These are phyloP conservation scores for Catonia carolina DNA, from an alignment of 2,888 invertebrate genomes.

Conservation along the genomic window DNA sequence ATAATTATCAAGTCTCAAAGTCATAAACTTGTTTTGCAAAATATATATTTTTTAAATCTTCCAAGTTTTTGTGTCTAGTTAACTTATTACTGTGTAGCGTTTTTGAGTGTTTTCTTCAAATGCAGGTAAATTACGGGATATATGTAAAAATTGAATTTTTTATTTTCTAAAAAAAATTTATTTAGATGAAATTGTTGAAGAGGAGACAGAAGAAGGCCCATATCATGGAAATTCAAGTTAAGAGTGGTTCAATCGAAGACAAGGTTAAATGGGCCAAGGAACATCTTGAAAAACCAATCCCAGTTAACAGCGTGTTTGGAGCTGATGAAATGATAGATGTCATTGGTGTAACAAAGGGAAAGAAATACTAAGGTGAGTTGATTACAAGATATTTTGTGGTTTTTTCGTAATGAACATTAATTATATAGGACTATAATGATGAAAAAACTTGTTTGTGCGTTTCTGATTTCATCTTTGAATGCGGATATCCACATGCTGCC, in stretches of 20 bases:
- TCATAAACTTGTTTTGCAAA: no score
- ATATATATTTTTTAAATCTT: no score
- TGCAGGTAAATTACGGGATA: no score
- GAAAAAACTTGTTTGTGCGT: constrained; percentile 46
- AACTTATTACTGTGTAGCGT: no score
- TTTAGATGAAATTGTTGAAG: constrained; percentile 94
- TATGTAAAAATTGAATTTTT: no score
- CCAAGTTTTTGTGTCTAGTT: no score
- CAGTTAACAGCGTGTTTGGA: constrained; percentile 83
- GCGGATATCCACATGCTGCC: constrained; percentile 48
- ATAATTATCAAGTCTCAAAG: no score
- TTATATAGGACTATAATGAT: constrained; percentile 42
- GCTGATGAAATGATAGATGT: constrained; percentile 99
- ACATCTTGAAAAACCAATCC: constrained; percentile 91
- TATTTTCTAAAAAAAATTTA: no score
- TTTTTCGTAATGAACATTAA: not conserved
- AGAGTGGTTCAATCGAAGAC: constrained; percentile 91
- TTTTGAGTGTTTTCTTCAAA: no score
- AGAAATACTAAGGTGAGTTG: constrained; percentile 90
- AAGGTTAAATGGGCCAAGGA: constrained; percentile 97
- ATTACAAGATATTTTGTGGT: not conserved
- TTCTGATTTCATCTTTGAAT: constrained; percentile 38
- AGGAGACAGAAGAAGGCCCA: constrained; percentile 99
- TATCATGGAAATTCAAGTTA: constrained; percentile 99
- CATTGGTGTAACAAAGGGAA: constrained; percentile 99